These are phyloP conservation scores for Botia almorhae DNA, from an alignment of 2,797 vertebrate genomes.

Conservation along the genomic window DNA sequence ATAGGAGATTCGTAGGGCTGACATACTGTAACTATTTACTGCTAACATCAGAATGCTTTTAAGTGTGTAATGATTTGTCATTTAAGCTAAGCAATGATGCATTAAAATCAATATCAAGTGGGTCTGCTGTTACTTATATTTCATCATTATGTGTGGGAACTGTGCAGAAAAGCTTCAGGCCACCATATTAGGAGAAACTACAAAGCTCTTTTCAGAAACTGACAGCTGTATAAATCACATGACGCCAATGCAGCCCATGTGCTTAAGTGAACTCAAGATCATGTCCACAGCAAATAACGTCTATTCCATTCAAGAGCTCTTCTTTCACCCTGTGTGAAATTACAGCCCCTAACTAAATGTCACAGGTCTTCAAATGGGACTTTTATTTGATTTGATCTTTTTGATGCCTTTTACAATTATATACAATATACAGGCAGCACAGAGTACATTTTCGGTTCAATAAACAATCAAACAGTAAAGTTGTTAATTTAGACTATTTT, in stretches of 20 bases:
- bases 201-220: not conserved
- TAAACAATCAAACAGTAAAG: conserved; percentile 76
- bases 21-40: not conserved
- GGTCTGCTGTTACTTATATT: not conserved
- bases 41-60: not conserved
- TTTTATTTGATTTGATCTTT: conserved; percentile 78
- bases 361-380: conserved; percentile 75
- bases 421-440: conserved; percentile 88
- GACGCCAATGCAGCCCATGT: conserved; percentile 17
- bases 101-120: not conserved
- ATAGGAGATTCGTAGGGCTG: not conserved
- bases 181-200: conserved; percentile 4
- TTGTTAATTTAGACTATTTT: conserved; percentile 69
- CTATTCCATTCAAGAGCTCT: conserved; percentile 67
- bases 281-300: conserved; percentile 65
- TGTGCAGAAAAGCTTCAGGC: not conserved
- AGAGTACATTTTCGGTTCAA: conserved; percentile 80
- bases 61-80: not conserved
- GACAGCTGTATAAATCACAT: conserved; percentile 16
- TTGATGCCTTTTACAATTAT: conserved; percentile 83
- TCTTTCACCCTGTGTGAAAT: conserved; percentile 78
- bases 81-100: not conserved
- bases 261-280: conserved; percentile 56
- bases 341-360: conserved; percentile 77
- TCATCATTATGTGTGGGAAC: not conserved